Base-by-base conservation (phyloP, 2,113 vertebrate genomes). In the Synchiropus splendidus region DNA sequence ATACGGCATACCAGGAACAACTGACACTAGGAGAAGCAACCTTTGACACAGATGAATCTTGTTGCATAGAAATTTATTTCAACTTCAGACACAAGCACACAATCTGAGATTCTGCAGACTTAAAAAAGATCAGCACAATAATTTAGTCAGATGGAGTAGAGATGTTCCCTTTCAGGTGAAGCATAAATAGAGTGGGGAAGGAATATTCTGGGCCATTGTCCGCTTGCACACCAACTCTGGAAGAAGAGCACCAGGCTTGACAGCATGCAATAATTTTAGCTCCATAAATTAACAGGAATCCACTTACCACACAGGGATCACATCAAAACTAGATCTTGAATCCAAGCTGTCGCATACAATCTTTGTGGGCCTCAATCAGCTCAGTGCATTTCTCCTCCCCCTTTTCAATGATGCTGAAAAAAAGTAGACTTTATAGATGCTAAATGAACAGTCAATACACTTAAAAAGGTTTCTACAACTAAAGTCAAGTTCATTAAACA, bases 351-450 rank as follows among this genome's bases (percentile, higher is more conserved):
- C 90, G 88, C 95, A 98, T 94, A 59, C 95, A 98, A 1, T 92
- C 92, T 60, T 97, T 97, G 72, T 98, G 95, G n/a, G 92, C 92
- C 67, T 98, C 91, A 5, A 98, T 98, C 6, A 97, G 83, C 17
- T 74, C 75, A 45, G 78, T 66, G 80, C 95, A 98, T 10, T 83
- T 75, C 41, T 95, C 92, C 69, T 95, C 92, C n/a, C 95, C 95
- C 64, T 92, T 97, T 57, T 98, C 95, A 38, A 98, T 89, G 71
- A 98, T 95, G 76, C 95, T 98, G 72, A 6, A 75, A 31, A 76
- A 42, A 71, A 42, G 10, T 34, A 16, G 31, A 16, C n/a, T n/a
- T n/a, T n/a, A n/a, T n/a, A n/a, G n/a, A n/a, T n/a, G n/a, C n/a
- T n/a, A n/a, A n/a, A n/a, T n/a, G n/a, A n/a, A n/a, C n/a, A n/a